A percentile compares a stretch with the other conserved stretches of the same genome.
phyloP scores from a whole-genome alignment of 2,888 invertebrate species.

The Teleiodes luculella region DNA sequence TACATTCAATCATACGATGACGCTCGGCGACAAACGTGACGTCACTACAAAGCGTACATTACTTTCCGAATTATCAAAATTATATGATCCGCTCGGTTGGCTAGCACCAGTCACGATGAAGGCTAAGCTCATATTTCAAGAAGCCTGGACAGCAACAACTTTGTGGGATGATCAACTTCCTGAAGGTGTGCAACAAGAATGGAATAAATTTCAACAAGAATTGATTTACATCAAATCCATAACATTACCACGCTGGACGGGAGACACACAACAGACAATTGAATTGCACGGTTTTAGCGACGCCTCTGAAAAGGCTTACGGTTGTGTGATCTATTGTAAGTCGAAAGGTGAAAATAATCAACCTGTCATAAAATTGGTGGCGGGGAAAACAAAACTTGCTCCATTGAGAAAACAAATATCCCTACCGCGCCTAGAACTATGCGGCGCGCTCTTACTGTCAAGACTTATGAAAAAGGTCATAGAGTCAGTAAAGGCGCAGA shows the following conservation, averaged over 20 bases:
- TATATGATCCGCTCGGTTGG: conserved; percentile 3
- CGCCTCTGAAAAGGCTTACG: background rate
- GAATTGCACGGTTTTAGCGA: conserved; percentile 2
- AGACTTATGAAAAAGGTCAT: background rate
- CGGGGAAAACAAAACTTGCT: conserved; percentile 1
- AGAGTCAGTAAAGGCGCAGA: background rate
- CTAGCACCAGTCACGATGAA: background rate
- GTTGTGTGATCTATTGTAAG: conserved; percentile 1
- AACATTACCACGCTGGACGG: background rate
- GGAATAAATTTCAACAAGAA: background rate
- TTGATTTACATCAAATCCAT: background rate
- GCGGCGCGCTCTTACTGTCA: background rate
- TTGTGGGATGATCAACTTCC: background rate
- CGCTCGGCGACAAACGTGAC: background rate
- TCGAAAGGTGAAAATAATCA: background rate
- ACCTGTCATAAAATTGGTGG: background rate
- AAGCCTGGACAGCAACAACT: background rate
- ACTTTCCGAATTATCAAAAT: background rate
- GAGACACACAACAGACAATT: background rate
- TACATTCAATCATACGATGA: background rate
- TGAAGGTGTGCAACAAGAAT: background rate
- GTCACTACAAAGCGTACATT: background rate
- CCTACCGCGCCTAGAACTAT: background rate
- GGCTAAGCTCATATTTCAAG: background rate
- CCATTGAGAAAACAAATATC: background rate